phyloP scores from a whole-genome alignment of 1,140 invertebrate species.

The Sycophila sp. region DNA sequence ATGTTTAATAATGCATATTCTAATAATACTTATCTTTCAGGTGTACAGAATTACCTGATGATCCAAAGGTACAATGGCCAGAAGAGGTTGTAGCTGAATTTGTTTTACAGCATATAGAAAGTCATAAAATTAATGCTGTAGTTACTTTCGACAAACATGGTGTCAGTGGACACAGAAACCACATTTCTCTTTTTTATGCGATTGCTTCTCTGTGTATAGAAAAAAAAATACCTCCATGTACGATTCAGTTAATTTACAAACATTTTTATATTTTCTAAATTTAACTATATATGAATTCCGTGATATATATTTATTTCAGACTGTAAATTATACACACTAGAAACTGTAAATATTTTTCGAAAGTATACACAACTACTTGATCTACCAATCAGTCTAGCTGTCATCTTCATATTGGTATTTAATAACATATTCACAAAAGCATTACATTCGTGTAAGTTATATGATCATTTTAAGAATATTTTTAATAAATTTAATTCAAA shows the following conservation, averaged over 20 bases:
- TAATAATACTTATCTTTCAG: constrained; percentile 49
- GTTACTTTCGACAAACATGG: constrained; percentile 94
- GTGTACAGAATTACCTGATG: constrained; percentile 79
- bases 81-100: constrained; percentile 76
- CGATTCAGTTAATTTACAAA: no score
- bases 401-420: constrained; percentile 79
- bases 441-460: constrained; percentile 55
- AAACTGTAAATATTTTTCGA: constrained; percentile 84
- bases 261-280: neutral
- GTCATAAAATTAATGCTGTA: constrained; percentile 81
- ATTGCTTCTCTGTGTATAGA: constrained; percentile 80
- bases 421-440: constrained; percentile 61
- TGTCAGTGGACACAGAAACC: constrained; percentile 90
- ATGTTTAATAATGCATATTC: neutral
- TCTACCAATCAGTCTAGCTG: constrained; percentile 80
- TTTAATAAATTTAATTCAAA: neutral
- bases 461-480: neutral
- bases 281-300: constrained; percentile 2
- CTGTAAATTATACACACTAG: constrained; percentile 82
- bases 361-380: constrained; percentile 90
- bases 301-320: constrained; percentile 67
- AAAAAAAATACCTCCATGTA: constrained; percentile 77
- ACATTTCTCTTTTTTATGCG: constrained; percentile 84
- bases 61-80: constrained; percentile 79
- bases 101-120: constrained; percentile 78